Evolutionary conservation across 2,797 vertebrate genomes (phyloP).

Genomic region (Myoxocephalus aenaeus): DNA sequence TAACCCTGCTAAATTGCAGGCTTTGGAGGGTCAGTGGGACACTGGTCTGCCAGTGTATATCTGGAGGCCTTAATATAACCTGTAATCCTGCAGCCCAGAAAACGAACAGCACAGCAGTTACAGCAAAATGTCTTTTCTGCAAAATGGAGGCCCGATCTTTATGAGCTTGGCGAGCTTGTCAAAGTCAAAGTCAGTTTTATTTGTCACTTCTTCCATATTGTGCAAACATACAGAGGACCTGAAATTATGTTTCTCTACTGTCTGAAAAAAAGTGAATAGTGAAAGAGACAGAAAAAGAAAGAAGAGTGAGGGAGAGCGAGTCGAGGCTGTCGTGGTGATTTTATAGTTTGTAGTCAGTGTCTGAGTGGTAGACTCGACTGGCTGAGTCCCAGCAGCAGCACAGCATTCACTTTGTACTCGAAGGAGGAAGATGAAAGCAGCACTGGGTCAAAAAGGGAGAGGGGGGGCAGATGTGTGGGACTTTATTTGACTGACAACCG

Average conservation of each 20-base stretch:
- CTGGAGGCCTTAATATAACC: conserved; percentile 73
- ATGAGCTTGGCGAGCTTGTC: conserved; percentile 63
- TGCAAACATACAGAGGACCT: too few species aligned
- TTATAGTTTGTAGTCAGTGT: conserved; percentile 66
- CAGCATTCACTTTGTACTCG: conserved; percentile 74
- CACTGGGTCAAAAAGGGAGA: conserved; percentile 58
- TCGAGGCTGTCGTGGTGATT: conserved; percentile 45
- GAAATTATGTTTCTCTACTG: too few species aligned
- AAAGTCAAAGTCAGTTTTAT: too few species aligned
- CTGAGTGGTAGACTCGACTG: conserved; percentile 67
- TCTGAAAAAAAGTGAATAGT: too few species aligned
- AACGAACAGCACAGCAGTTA: conserved; percentile 77
- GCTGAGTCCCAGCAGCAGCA: conserved; percentile 71
- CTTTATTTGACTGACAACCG: conserved; percentile 58
- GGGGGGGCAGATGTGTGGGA: conserved; percentile 38
- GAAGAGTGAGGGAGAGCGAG: conserved; percentile 47
- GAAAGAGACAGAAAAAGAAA: conserved; percentile 37
- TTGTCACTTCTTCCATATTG: too few species aligned
- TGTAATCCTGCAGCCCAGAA: conserved; percentile 76
- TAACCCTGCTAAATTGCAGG: conserved; percentile 80
- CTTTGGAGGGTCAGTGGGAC: conserved; percentile 81
- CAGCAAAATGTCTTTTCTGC: conserved; percentile 69
- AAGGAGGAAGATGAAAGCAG: conserved; percentile 73
- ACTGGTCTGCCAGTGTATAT: conserved; percentile 76
- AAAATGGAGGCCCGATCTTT: conserved; percentile 69